Conservation (phyloP, 1,140 invertebrate genomes). For the Acromyrmex heyeri region DNA sequence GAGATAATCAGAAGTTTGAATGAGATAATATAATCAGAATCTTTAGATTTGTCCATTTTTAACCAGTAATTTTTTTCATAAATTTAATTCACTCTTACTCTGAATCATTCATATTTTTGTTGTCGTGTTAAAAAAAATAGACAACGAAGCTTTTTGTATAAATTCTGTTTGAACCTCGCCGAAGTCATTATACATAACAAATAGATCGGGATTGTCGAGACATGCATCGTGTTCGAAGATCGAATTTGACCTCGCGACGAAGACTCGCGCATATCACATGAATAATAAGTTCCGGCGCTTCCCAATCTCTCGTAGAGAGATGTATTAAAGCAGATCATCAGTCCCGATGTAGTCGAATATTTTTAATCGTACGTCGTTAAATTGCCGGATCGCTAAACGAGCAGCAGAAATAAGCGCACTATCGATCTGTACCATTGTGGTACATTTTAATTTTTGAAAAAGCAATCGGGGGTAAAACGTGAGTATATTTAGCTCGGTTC, state of each 20-base stretch:
- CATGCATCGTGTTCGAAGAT: slow-evolving; percentile 6
- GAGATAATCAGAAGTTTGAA: no score
- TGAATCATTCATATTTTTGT: background rate
- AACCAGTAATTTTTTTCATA: no score
- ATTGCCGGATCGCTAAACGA: background rate
- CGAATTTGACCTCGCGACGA: slow-evolving; percentile 23
- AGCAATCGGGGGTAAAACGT: background rate
- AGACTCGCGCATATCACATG: background rate
- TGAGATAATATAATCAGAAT: no score
- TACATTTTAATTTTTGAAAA: slow-evolving; percentile 33
- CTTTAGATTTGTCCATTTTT: no score
- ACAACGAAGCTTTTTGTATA: slow-evolving; percentile 8
- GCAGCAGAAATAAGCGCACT: background rate
- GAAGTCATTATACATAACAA: slow-evolving; percentile 42
- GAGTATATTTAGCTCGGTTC: slow-evolving; percentile 1
- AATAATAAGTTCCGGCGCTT: slow-evolving; percentile 21
- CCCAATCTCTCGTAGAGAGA: background rate
- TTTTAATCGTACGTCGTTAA: background rate
- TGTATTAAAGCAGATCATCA: background rate
- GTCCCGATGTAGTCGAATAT: background rate
- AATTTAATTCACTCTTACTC: background rate
- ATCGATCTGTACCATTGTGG: background rate
- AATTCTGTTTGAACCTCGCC: slow-evolving; percentile 25
- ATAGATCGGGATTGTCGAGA: slow-evolving; percentile 13
- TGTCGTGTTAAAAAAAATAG: slow-evolving; percentile 8